Evolutionary conservation across 1,140 invertebrate species (phyloP).

Genomic region (Wiebesia pumilae): DNA sequence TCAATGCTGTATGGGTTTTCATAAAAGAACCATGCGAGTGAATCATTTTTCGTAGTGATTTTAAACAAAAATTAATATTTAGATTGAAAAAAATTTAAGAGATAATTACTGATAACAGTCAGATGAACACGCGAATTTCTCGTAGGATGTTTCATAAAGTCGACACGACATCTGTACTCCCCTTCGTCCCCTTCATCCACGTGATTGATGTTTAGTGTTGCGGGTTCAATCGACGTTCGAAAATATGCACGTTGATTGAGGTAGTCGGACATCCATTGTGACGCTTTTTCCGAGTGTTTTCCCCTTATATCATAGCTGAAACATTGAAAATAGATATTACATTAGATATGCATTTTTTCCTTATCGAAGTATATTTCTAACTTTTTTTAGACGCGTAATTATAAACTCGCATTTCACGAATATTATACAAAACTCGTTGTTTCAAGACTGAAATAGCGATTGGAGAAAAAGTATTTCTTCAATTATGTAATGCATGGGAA

Average conservation of each 20-base stretch:
- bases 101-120: conserved; percentile 83
- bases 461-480: too few relatives aligned
- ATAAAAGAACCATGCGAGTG: too few relatives aligned
- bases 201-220: conserved; percentile 79
- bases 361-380: too few relatives aligned
- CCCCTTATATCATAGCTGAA: conserved; percentile 80
- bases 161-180: conserved; percentile 85
- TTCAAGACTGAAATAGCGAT: too few relatives aligned
- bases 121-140: conserved; percentile 86
- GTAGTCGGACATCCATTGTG: conserved; percentile 78
- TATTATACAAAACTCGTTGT: too few relatives aligned
- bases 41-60: too few relatives aligned
- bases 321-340: conserved; percentile 48
- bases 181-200: conserved; percentile 82
- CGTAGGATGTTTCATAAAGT: conserved; percentile 87
- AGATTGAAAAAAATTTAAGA: neutral
- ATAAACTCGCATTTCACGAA: too few relatives aligned
- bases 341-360: too few relatives aligned
- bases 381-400: too few relatives aligned
- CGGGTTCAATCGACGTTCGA: conserved; percentile 75
- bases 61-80: too few relatives aligned
- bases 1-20: too few relatives aligned
- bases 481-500: too few relatives aligned
- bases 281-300: conserved; percentile 74
- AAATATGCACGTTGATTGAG: conserved; percentile 78